phyloP scores from a whole-genome alignment of 92 coral and sea anemone species.

The Palythoa grandiflora region DNA sequence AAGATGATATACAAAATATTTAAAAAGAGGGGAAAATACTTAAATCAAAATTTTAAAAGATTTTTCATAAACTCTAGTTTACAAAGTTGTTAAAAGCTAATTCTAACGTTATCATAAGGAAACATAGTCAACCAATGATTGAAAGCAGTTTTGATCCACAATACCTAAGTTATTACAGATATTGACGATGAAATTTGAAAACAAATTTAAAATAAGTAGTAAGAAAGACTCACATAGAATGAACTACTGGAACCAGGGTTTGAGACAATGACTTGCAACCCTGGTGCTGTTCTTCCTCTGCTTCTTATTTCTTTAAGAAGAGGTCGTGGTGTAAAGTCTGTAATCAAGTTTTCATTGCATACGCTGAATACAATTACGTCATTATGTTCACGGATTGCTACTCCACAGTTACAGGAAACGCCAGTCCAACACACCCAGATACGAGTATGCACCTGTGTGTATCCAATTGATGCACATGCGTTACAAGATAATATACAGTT shows the following conservation, averaged over 20 bases:
- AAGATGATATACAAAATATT: no score
- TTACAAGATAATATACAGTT: not conserved
- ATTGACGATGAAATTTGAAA: not conserved
- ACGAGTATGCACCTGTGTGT: conserved; percentile 5
- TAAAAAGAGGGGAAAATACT: no score
- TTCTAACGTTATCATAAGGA: not conserved
- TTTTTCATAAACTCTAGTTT: no score
- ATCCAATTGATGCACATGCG: not conserved
- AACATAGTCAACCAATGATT: not conserved
- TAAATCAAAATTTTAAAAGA: no score
- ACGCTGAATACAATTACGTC: conserved; percentile 7
- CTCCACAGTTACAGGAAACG: conserved; percentile 1
- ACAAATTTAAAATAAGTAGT: not conserved
- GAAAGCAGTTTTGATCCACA: not conserved
- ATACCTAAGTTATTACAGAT: not conserved
- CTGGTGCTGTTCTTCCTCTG: conserved; percentile 1
- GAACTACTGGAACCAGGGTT: not conserved
- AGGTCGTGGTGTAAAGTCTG: not conserved
- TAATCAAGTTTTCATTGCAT: not conserved
- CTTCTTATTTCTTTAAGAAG: not conserved
- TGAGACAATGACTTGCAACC: not conserved
- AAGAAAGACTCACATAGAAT: not conserved
- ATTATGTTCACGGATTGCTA: conserved; percentile 17
- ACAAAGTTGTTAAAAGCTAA: no score
- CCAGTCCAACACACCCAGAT: not conserved